A percentile compares a stretch with the other conserved stretches of the same genome.
phyloP scores from a whole-genome alignment of 2,797 vertebrate genomes.

The Thamnophis elegans region DNA sequence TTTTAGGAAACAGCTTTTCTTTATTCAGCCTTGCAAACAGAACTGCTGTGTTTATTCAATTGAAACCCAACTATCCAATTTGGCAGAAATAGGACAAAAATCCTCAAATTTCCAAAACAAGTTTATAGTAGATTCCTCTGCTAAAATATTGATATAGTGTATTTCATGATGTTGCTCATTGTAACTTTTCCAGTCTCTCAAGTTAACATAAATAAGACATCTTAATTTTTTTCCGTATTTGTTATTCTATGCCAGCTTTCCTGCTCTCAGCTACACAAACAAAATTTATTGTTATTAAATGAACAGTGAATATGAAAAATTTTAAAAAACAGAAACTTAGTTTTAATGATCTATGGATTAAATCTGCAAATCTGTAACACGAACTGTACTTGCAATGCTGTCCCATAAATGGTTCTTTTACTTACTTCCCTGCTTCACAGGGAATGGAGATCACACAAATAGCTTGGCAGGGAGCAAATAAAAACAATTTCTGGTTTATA shows the following conservation, averaged over 20 bases:
- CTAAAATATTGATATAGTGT: background rate
- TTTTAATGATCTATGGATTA: background rate
- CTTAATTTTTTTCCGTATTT: background rate
- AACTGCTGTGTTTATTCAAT: constrained; percentile 22
- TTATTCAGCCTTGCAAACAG: background rate
- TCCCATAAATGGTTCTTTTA: background rate
- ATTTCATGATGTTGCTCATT: background rate
- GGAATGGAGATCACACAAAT: background rate
- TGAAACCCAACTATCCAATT: constrained; percentile 27
- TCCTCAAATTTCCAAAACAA: background rate
- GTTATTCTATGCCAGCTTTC: background rate
- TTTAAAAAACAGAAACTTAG: background rate
- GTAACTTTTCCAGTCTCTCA: background rate
- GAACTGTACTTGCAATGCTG: background rate
- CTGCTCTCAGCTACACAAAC: background rate
- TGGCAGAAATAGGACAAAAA: background rate
- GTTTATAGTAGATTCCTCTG: background rate
- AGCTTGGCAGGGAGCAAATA: background rate
- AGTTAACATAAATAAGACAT: background rate
- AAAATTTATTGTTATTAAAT: background rate
- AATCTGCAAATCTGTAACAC: too few species aligned
- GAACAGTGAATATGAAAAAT: background rate
- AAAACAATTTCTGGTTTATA: background rate
- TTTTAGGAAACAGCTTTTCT: constrained; percentile 36
- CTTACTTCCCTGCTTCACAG: background rate